These are phyloP conservation scores for Mormyrus hasselquistii DNA, from an alignment of 2,797 vertebrate genomes.

Conservation along the genomic window DNA sequence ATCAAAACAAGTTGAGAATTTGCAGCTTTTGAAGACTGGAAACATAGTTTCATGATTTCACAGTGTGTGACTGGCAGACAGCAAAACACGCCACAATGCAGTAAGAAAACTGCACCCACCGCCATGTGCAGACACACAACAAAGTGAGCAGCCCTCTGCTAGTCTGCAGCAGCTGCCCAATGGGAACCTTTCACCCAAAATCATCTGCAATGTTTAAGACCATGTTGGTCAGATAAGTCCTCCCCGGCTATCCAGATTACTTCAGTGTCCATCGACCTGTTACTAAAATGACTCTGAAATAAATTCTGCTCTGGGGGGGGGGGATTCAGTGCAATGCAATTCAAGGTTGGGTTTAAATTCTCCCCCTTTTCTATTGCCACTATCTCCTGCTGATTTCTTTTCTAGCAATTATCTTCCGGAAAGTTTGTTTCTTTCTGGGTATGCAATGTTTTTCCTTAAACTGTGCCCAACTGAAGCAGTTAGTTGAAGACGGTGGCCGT, in stretches of 20 bases:
- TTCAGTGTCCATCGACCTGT: neutral
- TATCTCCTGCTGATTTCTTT: neutral
- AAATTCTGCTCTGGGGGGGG: neutral
- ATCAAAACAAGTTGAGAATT: neutral
- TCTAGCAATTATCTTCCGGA: neutral
- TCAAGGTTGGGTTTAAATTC: neutral
- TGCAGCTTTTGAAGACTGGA: neutral
- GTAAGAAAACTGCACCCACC: neutral
- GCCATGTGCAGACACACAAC: neutral
- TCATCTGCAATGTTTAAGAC: neutral
- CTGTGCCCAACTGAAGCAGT: neutral
- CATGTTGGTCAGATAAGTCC: neutral
- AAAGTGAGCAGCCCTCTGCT: neutral
- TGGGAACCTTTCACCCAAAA: neutral
- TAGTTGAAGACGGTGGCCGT: neutral
- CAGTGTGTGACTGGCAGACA: neutral
- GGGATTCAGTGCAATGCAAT: neutral
- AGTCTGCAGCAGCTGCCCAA: neutral
- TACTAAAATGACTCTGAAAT: neutral
- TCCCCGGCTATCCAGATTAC: neutral
- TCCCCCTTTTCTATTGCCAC: neutral
- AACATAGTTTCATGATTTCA: neutral
- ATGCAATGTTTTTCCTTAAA: neutral
- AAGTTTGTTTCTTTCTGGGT: neutral
- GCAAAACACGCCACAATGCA: neutral